Base-by-base conservation (phyloP, 1,140 invertebrate species). In the Cepaea nemoralis region DNA sequence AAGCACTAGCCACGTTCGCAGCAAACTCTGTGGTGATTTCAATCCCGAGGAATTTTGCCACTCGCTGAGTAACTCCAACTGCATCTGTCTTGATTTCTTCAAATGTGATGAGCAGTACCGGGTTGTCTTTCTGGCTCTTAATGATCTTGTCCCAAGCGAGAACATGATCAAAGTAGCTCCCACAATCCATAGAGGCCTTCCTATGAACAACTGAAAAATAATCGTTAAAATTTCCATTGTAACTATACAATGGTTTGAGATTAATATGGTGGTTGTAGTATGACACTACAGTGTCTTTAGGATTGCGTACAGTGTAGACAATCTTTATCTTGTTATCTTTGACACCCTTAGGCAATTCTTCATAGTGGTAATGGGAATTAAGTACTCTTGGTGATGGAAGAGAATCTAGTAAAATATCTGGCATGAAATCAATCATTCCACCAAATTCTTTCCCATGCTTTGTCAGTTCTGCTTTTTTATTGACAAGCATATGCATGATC, bases 231-330 rank as follows among this genome's bases (percentile, higher is more conserved):
- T 35, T 77, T 2, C 74, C 74, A 59, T 16, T 39, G 45, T 77
- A 77, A 8, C 45, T 33, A 22, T 50, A 55, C 16, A 77, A 14
- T 35, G 6, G 31, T 22, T 50, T 50, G 10, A 55, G 16, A 55
- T 59, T 77, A 8, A 37, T 24, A 19, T 50, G 42, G 48, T 77
- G 74, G n/a, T 77, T 50, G 50, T 77, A 77, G 37, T 35, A 77
- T 55, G 74, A 77, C n/a, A 77, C 74, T 33, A 77, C 12, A 12
- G 74, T 77, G 27, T 77, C 74, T 59, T 77, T 77, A 31, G 74
- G 74, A 27, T 77, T 77, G 14, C 74, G 10, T 12, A 77, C 33
- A 31, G 37, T 55, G 31, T 48, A 27, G 1, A 77, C 50, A 27
- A 77, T 77, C 45, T 77, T 77, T 12, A 33, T 77, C 19, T 77